These are phyloP conservation scores for Lithobates pipiens DNA, from an alignment of 2,797 vertebrate genomes.

Conservation along the genomic window DNA sequence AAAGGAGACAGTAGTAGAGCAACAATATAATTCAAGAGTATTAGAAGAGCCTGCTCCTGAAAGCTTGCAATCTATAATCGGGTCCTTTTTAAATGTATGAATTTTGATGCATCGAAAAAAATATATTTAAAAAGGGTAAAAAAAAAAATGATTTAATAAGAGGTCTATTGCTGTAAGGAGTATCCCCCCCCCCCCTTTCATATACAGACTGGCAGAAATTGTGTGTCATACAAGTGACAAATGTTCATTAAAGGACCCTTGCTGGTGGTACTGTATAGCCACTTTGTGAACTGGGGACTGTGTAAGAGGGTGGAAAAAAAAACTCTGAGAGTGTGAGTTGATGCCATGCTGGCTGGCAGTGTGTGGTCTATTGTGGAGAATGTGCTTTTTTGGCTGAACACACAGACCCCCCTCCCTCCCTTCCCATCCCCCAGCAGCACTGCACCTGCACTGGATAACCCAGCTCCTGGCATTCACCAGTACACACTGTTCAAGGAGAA, in stretches of 20 bases:
- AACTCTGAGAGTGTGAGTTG: constrained; percentile 84
- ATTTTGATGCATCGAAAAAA: not conserved
- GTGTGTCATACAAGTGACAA: constrained; percentile 74
- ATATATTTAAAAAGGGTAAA: not conserved
- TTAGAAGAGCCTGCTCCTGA: no score
- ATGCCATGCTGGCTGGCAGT: constrained; percentile 95
- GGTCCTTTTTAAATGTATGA: not conserved
- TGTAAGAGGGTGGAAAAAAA: constrained; percentile 72
- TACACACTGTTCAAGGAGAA: constrained; percentile 82
- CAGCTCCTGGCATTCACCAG: constrained; percentile 91
- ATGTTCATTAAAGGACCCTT: constrained; percentile 80
- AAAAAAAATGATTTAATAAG: constrained; percentile 52
- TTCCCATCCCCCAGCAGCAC: constrained; percentile 76
- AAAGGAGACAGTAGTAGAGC: no score
- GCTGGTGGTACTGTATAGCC: constrained; percentile 77
- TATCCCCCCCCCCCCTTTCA: no score
- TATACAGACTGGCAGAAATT: constrained; percentile 70
- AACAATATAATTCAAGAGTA: no score
- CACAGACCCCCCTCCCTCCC: constrained; percentile 77
- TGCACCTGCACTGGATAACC: constrained; percentile 96
- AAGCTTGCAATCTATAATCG: not conserved
- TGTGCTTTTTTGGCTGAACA: constrained; percentile 84
- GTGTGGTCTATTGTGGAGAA: constrained; percentile 94
- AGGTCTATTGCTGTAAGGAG: constrained; percentile 28
- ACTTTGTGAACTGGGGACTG: constrained; percentile 80